Conservation (phyloP, 2,888 invertebrate genomes). For the Lumbricus terrestris region DNA sequence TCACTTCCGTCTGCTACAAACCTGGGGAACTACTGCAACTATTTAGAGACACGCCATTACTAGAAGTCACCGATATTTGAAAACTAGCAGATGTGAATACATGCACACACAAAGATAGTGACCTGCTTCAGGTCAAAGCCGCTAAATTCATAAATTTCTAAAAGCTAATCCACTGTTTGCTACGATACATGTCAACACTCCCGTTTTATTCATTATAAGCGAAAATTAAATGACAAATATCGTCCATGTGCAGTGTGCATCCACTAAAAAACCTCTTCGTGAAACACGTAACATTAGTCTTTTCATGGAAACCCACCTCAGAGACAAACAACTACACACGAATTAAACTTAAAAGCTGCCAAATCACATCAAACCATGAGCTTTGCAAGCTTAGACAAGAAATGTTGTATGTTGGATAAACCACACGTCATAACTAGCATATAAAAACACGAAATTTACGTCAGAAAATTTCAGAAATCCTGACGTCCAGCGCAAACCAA, state of each 20-base stretch:
- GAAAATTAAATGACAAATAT: not conserved
- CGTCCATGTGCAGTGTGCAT: not conserved
- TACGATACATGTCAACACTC: constrained; percentile 14
- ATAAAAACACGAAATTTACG: not conserved
- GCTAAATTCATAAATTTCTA: constrained; percentile 4
- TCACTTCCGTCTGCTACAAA: not conserved
- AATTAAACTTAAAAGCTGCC: too few relatives aligned
- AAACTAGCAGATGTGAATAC: constrained; percentile 9
- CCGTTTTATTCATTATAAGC: not conserved
- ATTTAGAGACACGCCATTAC: not conserved
- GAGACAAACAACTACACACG: too few relatives aligned
- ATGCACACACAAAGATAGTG: not conserved
- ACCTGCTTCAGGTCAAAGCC: not conserved
- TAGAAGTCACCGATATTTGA: constrained; percentile 11
- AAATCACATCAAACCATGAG: too few relatives aligned
- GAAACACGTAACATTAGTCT: not conserved
- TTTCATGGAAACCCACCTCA: not conserved
- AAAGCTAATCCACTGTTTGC: constrained; percentile 6
- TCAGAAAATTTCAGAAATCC: too few relatives aligned
- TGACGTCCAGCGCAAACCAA: too few relatives aligned
- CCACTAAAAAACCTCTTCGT: not conserved
- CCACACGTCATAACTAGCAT: not conserved
- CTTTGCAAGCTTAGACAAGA: too few relatives aligned
- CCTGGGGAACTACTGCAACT: not conserved
- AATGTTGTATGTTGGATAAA: too few relatives aligned